phyloP scores from a whole-genome alignment of 2,888 invertebrate species.

The Patella ulyssiponensis region DNA sequence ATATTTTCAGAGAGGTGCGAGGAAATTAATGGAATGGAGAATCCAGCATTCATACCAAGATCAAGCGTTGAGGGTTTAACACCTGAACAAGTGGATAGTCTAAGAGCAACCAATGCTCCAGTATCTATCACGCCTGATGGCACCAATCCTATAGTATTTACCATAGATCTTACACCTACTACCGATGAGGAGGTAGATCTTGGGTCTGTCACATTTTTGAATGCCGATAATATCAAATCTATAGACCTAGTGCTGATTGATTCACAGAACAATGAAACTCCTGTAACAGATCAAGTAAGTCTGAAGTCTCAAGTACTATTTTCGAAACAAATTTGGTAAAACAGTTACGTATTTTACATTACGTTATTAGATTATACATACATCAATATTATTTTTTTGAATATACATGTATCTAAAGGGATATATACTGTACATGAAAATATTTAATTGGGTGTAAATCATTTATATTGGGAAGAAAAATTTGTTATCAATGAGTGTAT shows the following conservation, averaged over 20 bases:
- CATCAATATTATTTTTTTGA: too few species aligned
- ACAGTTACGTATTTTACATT: too few species aligned
- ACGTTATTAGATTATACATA: too few species aligned
- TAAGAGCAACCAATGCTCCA: background rate
- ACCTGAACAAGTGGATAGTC: background rate
- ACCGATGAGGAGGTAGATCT: background rate
- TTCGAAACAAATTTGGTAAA: too few species aligned
- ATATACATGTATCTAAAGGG: too few species aligned
- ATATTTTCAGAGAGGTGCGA: background rate
- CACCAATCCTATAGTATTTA: background rate
- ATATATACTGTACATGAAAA: too few species aligned
- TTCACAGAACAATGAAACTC: background rate
- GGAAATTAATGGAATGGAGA: background rate
- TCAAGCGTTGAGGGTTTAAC: background rate
- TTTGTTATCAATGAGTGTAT: too few species aligned
- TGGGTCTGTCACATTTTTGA: background rate
- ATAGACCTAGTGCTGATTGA: background rate
- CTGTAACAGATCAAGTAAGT: slow-evolving; percentile 8
- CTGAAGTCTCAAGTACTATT: too few species aligned
- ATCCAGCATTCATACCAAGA: background rate
- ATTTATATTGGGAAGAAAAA: too few species aligned
- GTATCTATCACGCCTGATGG: background rate
- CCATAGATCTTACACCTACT: background rate
- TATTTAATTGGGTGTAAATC: too few species aligned
- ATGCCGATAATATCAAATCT: background rate